phyloP scores from a whole-genome alignment of 2,113 vertebrate genomes.

The Litocranius walleri region DNA sequence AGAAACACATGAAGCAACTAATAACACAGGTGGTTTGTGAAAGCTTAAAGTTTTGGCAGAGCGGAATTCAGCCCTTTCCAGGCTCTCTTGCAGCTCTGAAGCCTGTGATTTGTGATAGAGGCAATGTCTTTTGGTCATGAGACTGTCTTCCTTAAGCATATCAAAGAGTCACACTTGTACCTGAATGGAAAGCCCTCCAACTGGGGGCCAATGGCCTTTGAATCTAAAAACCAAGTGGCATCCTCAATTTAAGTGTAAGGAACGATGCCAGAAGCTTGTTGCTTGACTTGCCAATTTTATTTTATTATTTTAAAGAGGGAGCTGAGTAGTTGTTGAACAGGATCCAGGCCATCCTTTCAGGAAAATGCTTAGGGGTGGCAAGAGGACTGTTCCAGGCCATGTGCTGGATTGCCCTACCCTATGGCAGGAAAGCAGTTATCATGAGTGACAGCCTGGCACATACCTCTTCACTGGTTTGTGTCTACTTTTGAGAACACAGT shows the following conservation, averaged over 20 bases:
- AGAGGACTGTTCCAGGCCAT: not conserved
- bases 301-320: not conserved
- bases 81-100: not conserved
- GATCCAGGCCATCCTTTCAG: not conserved
- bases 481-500: not conserved
- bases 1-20: not conserved
- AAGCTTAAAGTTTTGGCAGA: not conserved
- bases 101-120: not conserved
- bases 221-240: not conserved
- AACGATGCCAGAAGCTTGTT: not conserved
- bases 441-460: constrained; percentile 13
- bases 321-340: not conserved
- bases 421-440: constrained; percentile 59
- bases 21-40: not conserved
- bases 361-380: not conserved
- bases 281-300: not conserved
- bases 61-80: not conserved
- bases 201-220: not conserved
- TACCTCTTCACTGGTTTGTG: not conserved
- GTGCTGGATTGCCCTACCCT: not conserved
- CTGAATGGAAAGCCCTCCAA: not conserved
- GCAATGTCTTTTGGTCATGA: not conserved
- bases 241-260: not conserved
- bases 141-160: not conserved
- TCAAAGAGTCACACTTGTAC: not conserved